phyloP scores from a whole-genome alignment of 2,113 vertebrate species.

The Phaethon lepturus region DNA sequence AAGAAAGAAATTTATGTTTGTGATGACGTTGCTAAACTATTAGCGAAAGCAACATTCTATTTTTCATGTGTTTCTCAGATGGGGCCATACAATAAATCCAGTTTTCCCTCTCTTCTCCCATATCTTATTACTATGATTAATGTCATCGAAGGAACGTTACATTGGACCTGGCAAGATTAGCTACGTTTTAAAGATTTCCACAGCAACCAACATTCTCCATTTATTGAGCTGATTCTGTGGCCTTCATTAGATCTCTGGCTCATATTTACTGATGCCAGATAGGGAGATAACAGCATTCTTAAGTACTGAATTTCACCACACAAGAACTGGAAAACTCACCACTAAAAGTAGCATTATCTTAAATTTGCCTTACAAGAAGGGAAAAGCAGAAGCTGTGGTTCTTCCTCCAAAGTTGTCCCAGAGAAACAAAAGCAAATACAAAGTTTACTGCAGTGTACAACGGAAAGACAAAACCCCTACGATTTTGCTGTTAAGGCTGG shows the following conservation, averaged over 20 bases:
- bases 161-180: slow-evolving; percentile 42
- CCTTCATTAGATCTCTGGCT: background rate
- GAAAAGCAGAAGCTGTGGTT: background rate
- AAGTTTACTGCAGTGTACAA: background rate
- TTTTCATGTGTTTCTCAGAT: slow-evolving; percentile 25
- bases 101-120: slow-evolving; percentile 14
- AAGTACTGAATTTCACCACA: slow-evolving; percentile 3
- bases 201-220: slow-evolving; percentile 42
- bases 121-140: slow-evolving; percentile 61
- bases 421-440: background rate
- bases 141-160: background rate
- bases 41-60: slow-evolving; percentile 7
- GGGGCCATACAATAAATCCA: slow-evolving; percentile 60
- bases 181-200: slow-evolving; percentile 54
- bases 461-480: background rate
- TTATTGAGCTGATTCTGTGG: slow-evolving; percentile 5
- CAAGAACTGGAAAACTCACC: background rate
- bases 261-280: slow-evolving; percentile 6
- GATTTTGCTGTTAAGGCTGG: background rate
- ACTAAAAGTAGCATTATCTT: background rate
- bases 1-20: slow-evolving; percentile 50
- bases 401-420: background rate
- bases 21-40: slow-evolving; percentile 23
- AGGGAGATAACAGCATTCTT: slow-evolving; percentile 48
- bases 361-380: background rate